phyloP scores from a whole-genome alignment of 2,797 vertebrate species.

The Enteromius thamalakanensis region DNA sequence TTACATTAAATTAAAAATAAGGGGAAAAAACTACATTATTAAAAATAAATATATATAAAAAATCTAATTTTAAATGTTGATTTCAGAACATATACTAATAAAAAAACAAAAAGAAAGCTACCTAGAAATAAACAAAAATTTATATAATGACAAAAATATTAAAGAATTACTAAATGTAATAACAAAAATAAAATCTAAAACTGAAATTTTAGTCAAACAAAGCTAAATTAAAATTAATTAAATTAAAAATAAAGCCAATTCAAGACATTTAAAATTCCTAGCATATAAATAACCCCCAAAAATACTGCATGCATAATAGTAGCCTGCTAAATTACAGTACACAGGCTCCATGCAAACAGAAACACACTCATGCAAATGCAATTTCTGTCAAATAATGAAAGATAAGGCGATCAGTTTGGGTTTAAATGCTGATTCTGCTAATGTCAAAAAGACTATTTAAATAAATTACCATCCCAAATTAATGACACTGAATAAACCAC shows the following conservation, averaged over 20 bases:
- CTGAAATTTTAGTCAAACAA: background rate
- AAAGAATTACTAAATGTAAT: background rate
- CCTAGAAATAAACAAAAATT: background rate
- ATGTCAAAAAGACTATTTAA: conserved; percentile 39
- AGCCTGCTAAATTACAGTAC: background rate
- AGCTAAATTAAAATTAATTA: background rate
- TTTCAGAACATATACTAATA: too few species aligned
- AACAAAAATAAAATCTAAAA: background rate
- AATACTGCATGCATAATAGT: background rate
- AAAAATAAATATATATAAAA: too few species aligned
- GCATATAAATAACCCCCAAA: background rate
- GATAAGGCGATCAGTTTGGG: conserved; percentile 25
- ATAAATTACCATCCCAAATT: conserved; percentile 40
- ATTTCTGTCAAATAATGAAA: conserved; percentile 37
- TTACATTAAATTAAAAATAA: too few species aligned
- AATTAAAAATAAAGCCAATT: background rate
- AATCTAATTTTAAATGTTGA: too few species aligned
- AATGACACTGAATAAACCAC: conserved; percentile 9
- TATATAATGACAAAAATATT: background rate
- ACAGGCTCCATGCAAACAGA: background rate
- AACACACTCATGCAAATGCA: conserved; percentile 24
- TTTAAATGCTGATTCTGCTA: conserved; percentile 35
- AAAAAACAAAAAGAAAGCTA: background rate
- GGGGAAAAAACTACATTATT: too few species aligned
- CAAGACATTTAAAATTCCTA: background rate